Conservation (phyloP, 2,888 invertebrate species). For the Tyria jacobaeae region DNA sequence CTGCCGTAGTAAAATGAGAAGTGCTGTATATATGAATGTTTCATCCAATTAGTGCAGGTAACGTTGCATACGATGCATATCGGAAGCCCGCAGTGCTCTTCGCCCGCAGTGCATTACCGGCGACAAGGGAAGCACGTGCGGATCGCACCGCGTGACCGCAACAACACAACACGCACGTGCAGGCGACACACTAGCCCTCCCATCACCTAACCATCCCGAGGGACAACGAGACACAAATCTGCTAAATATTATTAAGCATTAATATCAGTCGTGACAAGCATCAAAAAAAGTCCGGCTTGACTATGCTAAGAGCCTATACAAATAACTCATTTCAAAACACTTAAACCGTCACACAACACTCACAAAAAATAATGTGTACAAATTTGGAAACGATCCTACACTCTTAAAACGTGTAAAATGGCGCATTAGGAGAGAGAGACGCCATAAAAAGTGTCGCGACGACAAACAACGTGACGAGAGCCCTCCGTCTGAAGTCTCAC, state of each 20-base stretch:
- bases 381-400: conserved; percentile 73
- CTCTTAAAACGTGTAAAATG: conserved; percentile 77
- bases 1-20: not conserved
- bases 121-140: conserved; percentile 16
- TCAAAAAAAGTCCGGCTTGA: conserved; percentile 53
- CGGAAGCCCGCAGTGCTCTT: not conserved
- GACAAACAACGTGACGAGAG: conserved; percentile 39
- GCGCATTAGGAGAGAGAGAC: conserved; percentile 58
- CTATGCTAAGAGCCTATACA: conserved; percentile 73
- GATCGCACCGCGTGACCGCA: conserved; percentile 8
- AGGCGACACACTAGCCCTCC: not conserved
- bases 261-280: conserved; percentile 14
- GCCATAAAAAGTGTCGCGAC: conserved; percentile 40
- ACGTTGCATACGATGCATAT: not conserved
- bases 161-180: conserved; percentile 10
- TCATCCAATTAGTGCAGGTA: not conserved
- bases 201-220: not conserved
- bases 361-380: conserved; percentile 74
- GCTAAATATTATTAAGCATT: not conserved
- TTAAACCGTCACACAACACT: conserved; percentile 73
- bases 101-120: conserved; percentile 20
- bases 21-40: not conserved
- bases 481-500: no score
- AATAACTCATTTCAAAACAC: conserved; percentile 80
- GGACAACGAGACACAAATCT: not conserved